phyloP scores from a whole-genome alignment of 2,888 invertebrate species.

The Homarus gammarus region DNA sequence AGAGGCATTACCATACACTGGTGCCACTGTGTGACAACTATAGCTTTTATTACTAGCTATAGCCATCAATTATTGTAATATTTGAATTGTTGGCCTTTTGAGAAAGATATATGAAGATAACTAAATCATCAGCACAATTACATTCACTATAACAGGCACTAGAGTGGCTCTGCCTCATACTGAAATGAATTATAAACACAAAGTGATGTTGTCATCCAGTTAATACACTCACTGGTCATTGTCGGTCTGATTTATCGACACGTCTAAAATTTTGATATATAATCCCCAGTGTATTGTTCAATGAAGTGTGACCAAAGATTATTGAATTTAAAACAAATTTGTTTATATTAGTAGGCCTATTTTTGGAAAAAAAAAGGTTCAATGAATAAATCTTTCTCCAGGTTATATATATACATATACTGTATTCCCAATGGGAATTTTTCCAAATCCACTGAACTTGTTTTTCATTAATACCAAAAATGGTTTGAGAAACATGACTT shows the following conservation, averaged over 20 bases:
- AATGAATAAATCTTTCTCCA: conserved; percentile 11
- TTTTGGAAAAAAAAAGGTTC: conserved; percentile 7
- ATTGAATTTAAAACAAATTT: conserved; percentile 10
- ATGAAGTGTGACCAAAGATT: conserved; percentile 29
- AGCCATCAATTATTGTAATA: background rate
- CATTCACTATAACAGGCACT: too few relatives aligned
- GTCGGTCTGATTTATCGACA: too few relatives aligned
- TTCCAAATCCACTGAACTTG: background rate
- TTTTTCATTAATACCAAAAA: background rate
- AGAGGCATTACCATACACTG: too few relatives aligned
- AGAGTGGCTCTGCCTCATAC: too few relatives aligned
- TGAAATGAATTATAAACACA: too few relatives aligned
- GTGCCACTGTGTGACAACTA: background rate
- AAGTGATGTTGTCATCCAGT: too few relatives aligned
- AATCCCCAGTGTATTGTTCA: background rate
- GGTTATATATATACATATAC: background rate
- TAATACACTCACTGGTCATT: too few relatives aligned
- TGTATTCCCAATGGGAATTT: conserved; percentile 15
- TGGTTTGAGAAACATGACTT: background rate
- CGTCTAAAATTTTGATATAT: background rate
- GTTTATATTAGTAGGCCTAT: background rate
- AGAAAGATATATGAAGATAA: background rate
- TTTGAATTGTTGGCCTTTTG: background rate
- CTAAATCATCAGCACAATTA: background rate
- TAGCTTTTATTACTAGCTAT: background rate